phyloP scores from a whole-genome alignment of 2,113 vertebrate species.

The Mesoclemmys tuberculata region DNA sequence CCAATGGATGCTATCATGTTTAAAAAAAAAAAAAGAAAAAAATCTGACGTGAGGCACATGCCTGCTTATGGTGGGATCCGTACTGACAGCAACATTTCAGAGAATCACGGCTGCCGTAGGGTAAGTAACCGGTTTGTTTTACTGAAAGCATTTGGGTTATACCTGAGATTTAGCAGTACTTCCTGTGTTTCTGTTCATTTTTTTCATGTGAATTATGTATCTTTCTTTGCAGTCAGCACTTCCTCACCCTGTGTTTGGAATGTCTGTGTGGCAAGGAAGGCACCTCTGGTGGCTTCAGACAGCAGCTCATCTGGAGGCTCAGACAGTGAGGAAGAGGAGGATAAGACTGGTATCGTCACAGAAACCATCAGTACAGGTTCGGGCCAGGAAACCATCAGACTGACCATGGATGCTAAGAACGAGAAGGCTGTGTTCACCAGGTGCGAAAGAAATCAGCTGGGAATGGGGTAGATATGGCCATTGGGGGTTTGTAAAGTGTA shows the following conservation, averaged over 20 bases:
- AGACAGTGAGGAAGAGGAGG: conserved; percentile 82
- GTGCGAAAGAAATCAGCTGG: conserved; percentile 59
- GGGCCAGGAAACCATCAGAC: conserved; percentile 75
- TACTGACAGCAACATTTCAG: neutral
- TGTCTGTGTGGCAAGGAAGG: conserved; percentile 76
- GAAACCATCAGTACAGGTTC: conserved; percentile 72
- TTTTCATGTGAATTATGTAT: rapidly evolving
- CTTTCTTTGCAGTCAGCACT: conserved; percentile 53
- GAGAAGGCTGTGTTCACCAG: conserved; percentile 83
- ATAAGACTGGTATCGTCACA: conserved; percentile 55
- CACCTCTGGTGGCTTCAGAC: conserved; percentile 83
- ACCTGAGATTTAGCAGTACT: neutral
- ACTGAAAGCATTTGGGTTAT: rapidly evolving
- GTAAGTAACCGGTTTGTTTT: neutral
- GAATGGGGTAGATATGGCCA: neutral
- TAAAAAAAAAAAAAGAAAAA: too few species aligned
- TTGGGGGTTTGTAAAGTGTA: too few species aligned
- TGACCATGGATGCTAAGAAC: conserved; percentile 74
- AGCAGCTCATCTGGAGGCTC: conserved; percentile 89
- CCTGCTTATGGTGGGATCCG: neutral
- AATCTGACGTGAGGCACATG: rapidly evolving
- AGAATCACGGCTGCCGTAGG: rapidly evolving
- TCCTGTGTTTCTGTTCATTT: rapidly evolving
- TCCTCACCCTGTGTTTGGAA: conserved; percentile 81
- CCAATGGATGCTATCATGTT: neutral